These are phyloP conservation scores for Rhombomys opimus DNA, from an alignment of 2,113 vertebrate species.

Conservation along the genomic window DNA sequence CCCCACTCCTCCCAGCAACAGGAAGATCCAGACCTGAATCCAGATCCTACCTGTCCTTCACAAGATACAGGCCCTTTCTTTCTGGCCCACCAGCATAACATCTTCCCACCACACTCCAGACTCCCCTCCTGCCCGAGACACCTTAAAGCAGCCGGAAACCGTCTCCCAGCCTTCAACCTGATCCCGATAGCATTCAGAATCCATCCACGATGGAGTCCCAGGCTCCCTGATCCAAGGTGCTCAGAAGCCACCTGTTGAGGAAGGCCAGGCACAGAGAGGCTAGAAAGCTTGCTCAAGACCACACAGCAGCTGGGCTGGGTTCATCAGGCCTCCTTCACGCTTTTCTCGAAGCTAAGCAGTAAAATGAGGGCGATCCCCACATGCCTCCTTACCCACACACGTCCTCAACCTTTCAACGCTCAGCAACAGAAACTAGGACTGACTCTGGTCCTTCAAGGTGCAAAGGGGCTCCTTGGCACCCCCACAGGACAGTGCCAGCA, in stretches of 20 bases:
- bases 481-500: fast-evolving
- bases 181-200: neutral
- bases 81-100: neutral
- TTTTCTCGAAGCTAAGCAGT: neutral
- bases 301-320: neutral
- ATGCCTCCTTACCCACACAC: fast-evolving
- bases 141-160: neutral
- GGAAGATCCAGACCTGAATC: neutral
- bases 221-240: neutral
- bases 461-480: fast-evolving
- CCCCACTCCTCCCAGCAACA: neutral
- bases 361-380: neutral
- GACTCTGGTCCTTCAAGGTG: neutral
- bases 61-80: neutral
- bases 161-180: too few species aligned
- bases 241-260: fast-evolving
- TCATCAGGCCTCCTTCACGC: neutral
- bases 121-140: neutral
- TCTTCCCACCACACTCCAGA: fast-evolving
- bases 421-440: neutral
- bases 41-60: fast-evolving
- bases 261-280: neutral
- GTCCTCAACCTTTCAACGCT: fast-evolving
- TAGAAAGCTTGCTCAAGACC: neutral
- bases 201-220: neutral